These are phyloP conservation scores for Lophura nycthemera DNA, from an alignment of 2,113 vertebrate genomes.

Conservation along the genomic window DNA sequence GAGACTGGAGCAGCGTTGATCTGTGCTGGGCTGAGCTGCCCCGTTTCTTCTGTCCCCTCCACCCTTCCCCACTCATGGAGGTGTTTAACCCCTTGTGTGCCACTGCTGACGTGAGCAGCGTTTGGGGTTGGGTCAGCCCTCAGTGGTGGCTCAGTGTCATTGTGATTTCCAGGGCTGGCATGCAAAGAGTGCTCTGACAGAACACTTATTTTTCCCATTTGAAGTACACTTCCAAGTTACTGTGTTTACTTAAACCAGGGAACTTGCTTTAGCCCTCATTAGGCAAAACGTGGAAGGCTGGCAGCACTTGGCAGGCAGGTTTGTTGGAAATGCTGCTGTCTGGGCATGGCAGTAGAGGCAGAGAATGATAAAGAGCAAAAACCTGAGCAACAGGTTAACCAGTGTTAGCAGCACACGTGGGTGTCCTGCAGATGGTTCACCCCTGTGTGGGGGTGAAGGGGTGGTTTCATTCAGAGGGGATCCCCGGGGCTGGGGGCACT, in stretches of 20 bases:
- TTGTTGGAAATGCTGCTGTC: not conserved
- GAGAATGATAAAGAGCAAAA: not conserved
- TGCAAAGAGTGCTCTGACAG: not conserved
- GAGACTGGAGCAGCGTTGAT: not conserved
- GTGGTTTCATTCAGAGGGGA: not conserved
- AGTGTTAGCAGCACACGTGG: not conserved
- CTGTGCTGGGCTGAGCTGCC: not conserved
- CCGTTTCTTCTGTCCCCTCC: not conserved
- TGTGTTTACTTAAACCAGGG: not conserved
- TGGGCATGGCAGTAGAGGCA: not conserved
- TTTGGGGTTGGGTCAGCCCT: not conserved
- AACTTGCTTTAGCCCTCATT: not conserved
- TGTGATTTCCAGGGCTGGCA: not conserved
- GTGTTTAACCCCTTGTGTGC: not conserved
- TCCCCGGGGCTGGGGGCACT: not conserved
- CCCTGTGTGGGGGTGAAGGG: slow-evolving; percentile 8
- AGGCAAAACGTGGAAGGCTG: not conserved
- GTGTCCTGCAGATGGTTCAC: not conserved
- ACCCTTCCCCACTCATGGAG: not conserved
- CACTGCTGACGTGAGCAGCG: not conserved
- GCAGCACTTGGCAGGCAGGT: accelerated
- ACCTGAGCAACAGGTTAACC: not conserved
- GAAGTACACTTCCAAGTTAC: not conserved
- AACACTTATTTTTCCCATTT: not conserved
- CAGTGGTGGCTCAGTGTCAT: accelerated